These are phyloP conservation scores for Tipula helvola DNA, from an alignment of 2,888 invertebrate species.

Conservation along the genomic window DNA sequence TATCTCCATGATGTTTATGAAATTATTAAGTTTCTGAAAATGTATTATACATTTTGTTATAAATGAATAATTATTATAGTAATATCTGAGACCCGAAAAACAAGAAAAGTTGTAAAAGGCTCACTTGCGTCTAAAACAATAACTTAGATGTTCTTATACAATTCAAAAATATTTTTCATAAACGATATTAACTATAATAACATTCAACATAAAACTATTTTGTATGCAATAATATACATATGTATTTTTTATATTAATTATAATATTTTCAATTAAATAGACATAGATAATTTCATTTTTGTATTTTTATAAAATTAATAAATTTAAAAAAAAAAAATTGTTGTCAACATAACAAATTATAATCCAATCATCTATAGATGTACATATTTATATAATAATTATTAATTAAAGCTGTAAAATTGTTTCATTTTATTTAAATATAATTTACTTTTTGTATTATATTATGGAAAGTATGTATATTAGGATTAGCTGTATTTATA, in stretches of 20 bases:
- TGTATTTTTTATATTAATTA: background rate
- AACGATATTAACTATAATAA: background rate
- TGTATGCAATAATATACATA: background rate
- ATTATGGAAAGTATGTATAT: background rate
- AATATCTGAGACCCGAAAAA: background rate
- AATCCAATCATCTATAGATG: background rate
- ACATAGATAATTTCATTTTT: background rate
- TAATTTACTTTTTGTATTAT: background rate
- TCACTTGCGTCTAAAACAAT: too few species aligned
- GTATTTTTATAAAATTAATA: background rate
- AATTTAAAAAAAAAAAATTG: background rate
- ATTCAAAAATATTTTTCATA: background rate
- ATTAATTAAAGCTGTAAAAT: background rate
- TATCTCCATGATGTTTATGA: background rate
- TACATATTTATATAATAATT: background rate
- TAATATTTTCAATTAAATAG: background rate
- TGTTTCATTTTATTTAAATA: background rate
- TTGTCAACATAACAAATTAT: background rate
- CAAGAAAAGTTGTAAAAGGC: too few species aligned
- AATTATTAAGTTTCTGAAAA: background rate
- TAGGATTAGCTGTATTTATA: background rate
- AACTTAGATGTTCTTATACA: background rate
- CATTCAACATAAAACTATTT: background rate
- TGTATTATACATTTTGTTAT: background rate
- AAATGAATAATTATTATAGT: background rate